Percentiles rank a stretch among this genome's conserved stretches.
Evolutionary conservation across 2,888 invertebrate genomes (phyloP).

Genomic region (Trachelus stipa): DNA sequence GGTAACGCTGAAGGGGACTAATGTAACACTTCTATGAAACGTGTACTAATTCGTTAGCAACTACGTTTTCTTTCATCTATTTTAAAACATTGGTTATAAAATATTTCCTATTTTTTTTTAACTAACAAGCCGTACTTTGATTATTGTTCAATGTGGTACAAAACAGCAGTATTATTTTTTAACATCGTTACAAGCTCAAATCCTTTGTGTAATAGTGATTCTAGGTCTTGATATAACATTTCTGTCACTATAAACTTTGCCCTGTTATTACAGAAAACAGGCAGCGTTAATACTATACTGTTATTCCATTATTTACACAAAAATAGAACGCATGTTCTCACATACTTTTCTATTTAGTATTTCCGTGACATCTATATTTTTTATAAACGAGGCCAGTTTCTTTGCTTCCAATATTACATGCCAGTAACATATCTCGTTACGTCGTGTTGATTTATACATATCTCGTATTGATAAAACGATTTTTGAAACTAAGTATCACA

Average conservation of each 20-base stretch:
- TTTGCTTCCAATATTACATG: neutral
- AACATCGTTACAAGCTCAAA: neutral
- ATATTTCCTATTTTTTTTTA: neutral
- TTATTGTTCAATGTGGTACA: neutral
- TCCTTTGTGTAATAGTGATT: neutral
- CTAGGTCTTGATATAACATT: neutral
- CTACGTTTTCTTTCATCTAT: neutral
- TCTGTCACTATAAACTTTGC: neutral
- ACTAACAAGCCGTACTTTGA: neutral
- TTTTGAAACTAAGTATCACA: conserved; percentile 1
- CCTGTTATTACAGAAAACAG: neutral
- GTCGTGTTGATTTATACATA: neutral
- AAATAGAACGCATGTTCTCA: neutral
- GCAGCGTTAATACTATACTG: neutral
- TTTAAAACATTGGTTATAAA: neutral
- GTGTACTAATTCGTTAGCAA: neutral
- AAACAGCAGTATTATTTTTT: neutral
- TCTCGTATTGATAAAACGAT: neutral
- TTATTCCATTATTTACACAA: neutral
- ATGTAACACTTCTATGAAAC: neutral
- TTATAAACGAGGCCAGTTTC: neutral
- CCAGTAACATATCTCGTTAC: neutral
- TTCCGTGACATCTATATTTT: neutral
- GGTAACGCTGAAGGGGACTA: neutral
- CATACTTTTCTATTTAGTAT: neutral